Conservation (phyloP, 1,140 invertebrate species). For the Macrosteles quadrilineatus region DNA sequence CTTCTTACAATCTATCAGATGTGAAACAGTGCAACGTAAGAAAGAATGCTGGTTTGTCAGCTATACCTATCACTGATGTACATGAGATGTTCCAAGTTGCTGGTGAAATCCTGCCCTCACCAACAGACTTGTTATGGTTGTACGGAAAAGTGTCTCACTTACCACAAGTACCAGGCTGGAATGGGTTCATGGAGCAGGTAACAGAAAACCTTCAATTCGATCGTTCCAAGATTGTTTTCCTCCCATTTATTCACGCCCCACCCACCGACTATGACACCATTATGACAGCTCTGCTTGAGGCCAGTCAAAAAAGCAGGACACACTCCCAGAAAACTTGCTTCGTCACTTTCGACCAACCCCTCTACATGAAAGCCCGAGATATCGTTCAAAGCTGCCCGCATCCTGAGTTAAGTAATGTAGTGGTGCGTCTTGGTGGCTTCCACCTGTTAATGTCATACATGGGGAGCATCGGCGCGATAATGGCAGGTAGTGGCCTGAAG, state of each 20-base stretch:
- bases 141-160: no score
- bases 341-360: no score
- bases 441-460: constrained; percentile 50
- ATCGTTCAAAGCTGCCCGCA: background rate
- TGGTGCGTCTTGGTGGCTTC: constrained; percentile 44
- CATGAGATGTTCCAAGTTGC: background rate
- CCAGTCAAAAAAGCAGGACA: no score
- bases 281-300: no score
- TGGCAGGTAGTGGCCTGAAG: no score
- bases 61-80: background rate
- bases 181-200: constrained; percentile 23
- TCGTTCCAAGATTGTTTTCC: no score
- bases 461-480: constrained; percentile 48
- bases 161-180: constrained; percentile 5
- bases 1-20: no score
- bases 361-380: background rate
- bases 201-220: no score
- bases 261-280: no score
- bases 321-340: no score
- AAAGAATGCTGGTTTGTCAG: constrained; percentile 12
- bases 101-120: background rate
- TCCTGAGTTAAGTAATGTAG: constrained; percentile 14
- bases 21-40: background rate
- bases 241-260: no score
- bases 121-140: no score